Evolutionary conservation across 2,888 invertebrate species (phyloP), one percentile per base, ranked within the genome.

Genomic region (Rosalia funebris): DNA sequence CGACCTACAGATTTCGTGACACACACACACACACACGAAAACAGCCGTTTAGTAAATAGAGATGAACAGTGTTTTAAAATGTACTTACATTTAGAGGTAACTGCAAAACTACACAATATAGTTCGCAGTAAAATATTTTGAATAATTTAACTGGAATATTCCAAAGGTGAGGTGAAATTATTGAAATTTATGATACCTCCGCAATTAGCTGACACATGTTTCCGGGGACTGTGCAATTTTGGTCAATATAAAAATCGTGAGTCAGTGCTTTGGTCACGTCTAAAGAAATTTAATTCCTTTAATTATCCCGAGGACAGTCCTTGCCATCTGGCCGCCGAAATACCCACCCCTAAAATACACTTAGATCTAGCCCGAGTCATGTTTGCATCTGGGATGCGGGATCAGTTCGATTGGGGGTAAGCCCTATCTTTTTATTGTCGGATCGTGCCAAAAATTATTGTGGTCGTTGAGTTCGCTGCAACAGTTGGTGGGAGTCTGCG

Each of bases 401-500:
- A 52, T 37, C 44, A 14, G 10, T 20, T 19, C 31, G 45, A 58
- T 58, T 37, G 52, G 37, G 39, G 46, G 52, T 58, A 45, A 58
- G 45, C 14, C 52, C 39, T 39, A 39, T 44, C 41, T 52, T 50
- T 58, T 58, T 58, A 58, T 58, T 58, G 20, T 25, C 17, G 52
- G 39, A 58, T 58, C 57, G 57, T 58, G 57, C 57, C 46, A 58
- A 58, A 39, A 37, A 45, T 37, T 45, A 52, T 37, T 45, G 37
- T 45, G 25, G 44, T 52, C 17, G 20, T 37, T 17, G 7, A 12
- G 9, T 17, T 44, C 20, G 50, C n/a, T 11, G 10, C 19, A 46
- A 52, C 50, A 52, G 25, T 52, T 58, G 57, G 44, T 45, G 36
- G 9, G 25, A 25, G 9, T 3, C 25, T 25, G 4, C 7, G 25